Evolutionary conservation across 30 jellyfish, hydroid and myxozoan genomes (phyloP), one percentile per base, ranked within the genome.

Genomic region (Aurelia sp.): DNA sequence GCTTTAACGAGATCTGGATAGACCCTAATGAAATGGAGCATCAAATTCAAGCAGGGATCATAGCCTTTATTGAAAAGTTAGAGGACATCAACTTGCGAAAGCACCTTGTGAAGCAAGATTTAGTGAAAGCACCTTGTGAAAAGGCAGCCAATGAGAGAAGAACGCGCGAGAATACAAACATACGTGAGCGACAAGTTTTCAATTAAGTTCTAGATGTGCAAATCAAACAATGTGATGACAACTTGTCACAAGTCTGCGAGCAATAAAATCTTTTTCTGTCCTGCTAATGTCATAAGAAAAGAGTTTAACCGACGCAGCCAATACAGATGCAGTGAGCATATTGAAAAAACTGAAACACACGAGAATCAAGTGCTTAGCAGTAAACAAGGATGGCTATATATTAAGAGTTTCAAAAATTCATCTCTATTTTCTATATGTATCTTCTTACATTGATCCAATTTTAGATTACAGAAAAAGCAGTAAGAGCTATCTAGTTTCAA

Each of bases 51-150:
- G 84, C 84, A 44, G 71, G 84, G 41, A 72, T 72, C 70, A 15
- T 41, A 3, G 20, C 6, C 41, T 11, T 50, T 48, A 71, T 27
- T 27, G 48, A 72, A 72, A 72, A 48, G 44, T 72, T 44, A 22
- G 84, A 74, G 73, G 86, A 23, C 74, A 74, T 76, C 86, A 76
- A 52, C 3, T 74, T 31, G 90, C 82, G 90, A 44, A 79, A 78
- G 52, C 89, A 78, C 10, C 89, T 65, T 61, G 79, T 62, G 65
- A 37, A 27, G 2, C 33, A 27, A 27, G 33, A 27, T 27, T 27
- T 2, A 27, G 33, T 2, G 2, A 27, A 27, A 27, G 33, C 33
- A 27, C 33, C 33, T 27, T 27, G 33, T 27, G 2, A 27, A 60
- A 78, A 78, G 67, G 44, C 89, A 30, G 57, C 78, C 81, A 78